Conservation (phyloP, 2,888 invertebrate species). For the Timandra comae region DNA sequence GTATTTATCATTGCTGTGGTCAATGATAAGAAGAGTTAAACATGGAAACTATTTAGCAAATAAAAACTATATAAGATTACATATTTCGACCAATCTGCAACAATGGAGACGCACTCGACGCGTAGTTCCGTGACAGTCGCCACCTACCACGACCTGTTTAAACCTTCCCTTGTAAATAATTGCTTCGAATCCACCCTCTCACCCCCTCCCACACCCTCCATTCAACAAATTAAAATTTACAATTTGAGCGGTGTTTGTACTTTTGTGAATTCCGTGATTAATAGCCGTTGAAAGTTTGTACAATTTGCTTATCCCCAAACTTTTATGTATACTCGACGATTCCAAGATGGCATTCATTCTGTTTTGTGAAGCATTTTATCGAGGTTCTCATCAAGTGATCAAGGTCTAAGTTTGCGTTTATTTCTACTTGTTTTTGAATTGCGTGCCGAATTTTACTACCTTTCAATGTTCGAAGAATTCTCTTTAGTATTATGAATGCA, state of each 20-base stretch:
- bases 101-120: too few species aligned
- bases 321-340: conserved; percentile 14
- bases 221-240: conserved; percentile 23
- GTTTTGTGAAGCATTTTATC: conserved; percentile 8
- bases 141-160: conserved; percentile 21
- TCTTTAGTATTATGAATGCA: too few species aligned
- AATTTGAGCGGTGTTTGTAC: conserved; percentile 22
- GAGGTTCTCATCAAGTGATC: conserved; percentile 16
- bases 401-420: conserved; percentile 12
- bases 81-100: too few species aligned
- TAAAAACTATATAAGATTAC: too few species aligned
- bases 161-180: conserved; percentile 18
- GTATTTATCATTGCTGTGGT: too few species aligned
- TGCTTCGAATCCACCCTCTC: conserved; percentile 1
- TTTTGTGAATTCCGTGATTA: conserved; percentile 36
- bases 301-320: conserved; percentile 25
- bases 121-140: conserved; percentile 14
- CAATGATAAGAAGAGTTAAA: too few species aligned
- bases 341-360: not conserved
- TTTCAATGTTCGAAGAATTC: too few species aligned
- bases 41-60: too few species aligned
- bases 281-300: conserved; percentile 29
- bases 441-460: too few species aligned
- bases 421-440: conserved; percentile 13
- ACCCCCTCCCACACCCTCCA: conserved; percentile 3